Evolutionary conservation across 2,113 vertebrate genomes (phyloP).

Genomic region (Bubo bubo): DNA sequence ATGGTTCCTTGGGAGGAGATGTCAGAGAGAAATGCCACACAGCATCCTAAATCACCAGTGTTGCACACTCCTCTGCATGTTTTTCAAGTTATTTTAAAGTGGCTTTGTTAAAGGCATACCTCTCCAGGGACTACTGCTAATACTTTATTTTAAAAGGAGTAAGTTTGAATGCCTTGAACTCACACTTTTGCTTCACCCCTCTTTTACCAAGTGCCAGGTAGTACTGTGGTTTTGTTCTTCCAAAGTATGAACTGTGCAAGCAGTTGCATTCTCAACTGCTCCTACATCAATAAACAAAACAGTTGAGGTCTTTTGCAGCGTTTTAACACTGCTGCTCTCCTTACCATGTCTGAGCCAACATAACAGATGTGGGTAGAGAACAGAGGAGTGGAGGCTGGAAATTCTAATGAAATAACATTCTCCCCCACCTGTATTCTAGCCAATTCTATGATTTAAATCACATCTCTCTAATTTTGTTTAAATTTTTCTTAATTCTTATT

Average conservation of each 20-base stretch:
- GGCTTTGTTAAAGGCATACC: background rate
- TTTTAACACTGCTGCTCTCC: slow-evolving; percentile 9
- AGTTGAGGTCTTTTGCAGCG: background rate
- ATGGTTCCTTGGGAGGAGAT: background rate
- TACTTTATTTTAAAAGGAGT: background rate
- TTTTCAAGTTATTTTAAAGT: slow-evolving; percentile 1
- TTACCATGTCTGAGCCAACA: slow-evolving; percentile 1
- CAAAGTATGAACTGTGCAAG: background rate
- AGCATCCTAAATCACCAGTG: slow-evolving; percentile 8
- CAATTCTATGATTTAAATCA: background rate
- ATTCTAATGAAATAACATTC: background rate
- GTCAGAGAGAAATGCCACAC: background rate
- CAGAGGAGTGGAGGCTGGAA: slow-evolving; percentile 10
- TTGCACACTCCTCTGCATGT: background rate
- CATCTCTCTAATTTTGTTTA: background rate
- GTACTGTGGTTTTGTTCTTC: background rate
- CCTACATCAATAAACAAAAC: background rate
- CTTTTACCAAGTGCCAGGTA: background rate
- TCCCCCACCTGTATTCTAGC: background rate
- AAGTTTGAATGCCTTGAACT: background rate
- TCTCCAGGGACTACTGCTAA: background rate
- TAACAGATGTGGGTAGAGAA: slow-evolving; percentile 13
- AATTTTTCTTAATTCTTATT: background rate
- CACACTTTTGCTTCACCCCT: background rate
- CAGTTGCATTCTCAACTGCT: background rate